Conservation (phyloP, 2,113 vertebrate species). For the Podocnemis expansa region DNA sequence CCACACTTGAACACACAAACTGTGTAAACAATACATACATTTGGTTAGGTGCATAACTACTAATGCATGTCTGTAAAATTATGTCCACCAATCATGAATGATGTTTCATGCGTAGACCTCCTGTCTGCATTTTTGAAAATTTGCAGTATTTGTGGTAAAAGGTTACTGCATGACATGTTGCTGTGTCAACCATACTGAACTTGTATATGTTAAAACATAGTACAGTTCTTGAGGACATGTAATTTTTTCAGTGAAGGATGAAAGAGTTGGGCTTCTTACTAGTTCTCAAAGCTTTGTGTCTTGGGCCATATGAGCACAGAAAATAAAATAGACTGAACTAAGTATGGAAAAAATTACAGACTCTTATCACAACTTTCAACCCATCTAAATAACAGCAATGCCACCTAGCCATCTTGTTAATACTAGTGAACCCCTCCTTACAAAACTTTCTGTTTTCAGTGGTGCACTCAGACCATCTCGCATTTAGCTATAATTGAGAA, state of each 20-base stretch:
- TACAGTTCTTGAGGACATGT: background rate
- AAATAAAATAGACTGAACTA: background rate
- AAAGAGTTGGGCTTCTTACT: background rate
- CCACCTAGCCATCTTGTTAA: background rate
- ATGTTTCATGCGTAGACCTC: rapidly evolving
- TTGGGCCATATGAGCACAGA: background rate
- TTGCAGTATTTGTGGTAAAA: background rate
- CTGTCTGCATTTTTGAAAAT: background rate
- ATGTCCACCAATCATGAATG: background rate
- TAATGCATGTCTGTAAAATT: background rate
- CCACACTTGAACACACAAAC: rapidly evolving
- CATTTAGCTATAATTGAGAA: background rate
- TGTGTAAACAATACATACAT: rapidly evolving
- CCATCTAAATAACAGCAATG: background rate
- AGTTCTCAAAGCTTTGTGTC: background rate
- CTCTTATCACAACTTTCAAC: background rate
- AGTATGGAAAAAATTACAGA: rapidly evolving
- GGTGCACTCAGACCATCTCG: background rate
- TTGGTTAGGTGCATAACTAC: background rate
- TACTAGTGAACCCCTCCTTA: background rate
- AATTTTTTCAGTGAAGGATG: background rate
- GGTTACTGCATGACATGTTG: background rate
- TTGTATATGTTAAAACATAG: background rate
- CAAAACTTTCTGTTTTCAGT: background rate
- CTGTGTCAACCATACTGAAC: background rate